Base-by-base conservation (phyloP, 1,140 invertebrate genomes). In the Myzus persicae region DNA sequence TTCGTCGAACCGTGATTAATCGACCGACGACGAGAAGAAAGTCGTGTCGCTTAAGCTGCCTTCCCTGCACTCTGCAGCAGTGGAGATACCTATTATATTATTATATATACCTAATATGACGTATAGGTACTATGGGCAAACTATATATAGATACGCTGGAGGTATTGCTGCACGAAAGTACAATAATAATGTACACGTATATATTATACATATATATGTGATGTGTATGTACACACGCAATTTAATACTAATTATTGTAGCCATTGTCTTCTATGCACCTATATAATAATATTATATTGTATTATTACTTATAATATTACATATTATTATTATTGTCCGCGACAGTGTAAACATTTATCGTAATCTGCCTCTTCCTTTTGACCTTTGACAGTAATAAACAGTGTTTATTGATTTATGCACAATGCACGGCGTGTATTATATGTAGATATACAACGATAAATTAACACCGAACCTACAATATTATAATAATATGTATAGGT, bases 1-100 rank as follows among this genome's bases (percentile, higher is more conserved):
- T 88, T 88, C 44, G 87, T 88, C 87, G 48, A 88, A 51, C n/a
- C n/a, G 18, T 88, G 44, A 88, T 88, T 88, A 88, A 88, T 88
- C 7, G 44, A 36, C n/a, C 1, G 44, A 9, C 24, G 38, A 81
- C n/a, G n/a, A 48, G 87, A 48, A 36, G 87, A 88, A 85, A 44
- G 40, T 85, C 84, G 40, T 85, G 24, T 44, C 84, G 84, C 14
- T 40, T 31, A 85, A 85, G 31, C 9, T 85, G 36, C 36, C 76
- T 82, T 40, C 76, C 5, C 76, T 38, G 26, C 84, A 44, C 26
- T 42, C 40, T 44, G 8, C 76, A 48, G 11, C 46, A 51, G 20
- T 42, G 38, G 82, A 40, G 11, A 40, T 84, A 84, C 18, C 8
- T 24, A 26, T 24, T 42, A 82, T 84, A 40, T 26, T 51, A 51